A percentile compares a stretch with the other conserved stretches of the same genome.
Evolutionary conservation across 2,888 invertebrate species (phyloP).

Genomic region (Drosophila pegasa): DNA sequence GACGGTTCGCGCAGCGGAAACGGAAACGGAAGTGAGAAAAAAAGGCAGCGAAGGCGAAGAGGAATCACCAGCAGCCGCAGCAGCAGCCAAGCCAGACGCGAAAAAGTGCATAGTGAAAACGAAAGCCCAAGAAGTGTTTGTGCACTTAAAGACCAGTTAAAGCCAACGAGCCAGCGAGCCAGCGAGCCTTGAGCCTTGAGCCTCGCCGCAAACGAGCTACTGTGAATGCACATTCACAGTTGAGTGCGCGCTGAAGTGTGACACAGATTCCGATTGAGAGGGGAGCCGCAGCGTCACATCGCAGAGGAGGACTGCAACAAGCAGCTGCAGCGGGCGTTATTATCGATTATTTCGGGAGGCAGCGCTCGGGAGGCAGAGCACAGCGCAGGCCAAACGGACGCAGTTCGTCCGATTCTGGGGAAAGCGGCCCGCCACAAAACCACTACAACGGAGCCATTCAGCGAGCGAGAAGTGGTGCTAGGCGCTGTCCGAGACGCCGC

Average conservation of each 20-base stretch:
- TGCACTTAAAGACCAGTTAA: conserved; percentile 19
- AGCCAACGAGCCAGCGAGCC: background rate
- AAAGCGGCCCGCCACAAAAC: conserved; percentile 75
- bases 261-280: conserved; percentile 35
- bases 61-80: background rate
- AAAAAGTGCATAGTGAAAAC: conserved; percentile 69
- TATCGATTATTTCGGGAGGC: conserved; percentile 31
- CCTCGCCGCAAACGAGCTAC: background rate
- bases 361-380: background rate
- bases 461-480: conserved; percentile 74
- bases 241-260: conserved; percentile 17
- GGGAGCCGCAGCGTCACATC: conserved; percentile 14
- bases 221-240: conserved; percentile 2
- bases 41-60: conserved; percentile 1
- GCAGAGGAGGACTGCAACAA: conserved; percentile 1
- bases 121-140: conserved; percentile 37
- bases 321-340: conserved; percentile 13
- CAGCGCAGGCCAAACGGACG: conserved; percentile 20
- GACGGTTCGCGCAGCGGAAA: conserved; percentile 43
- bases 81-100: conserved; percentile 4
- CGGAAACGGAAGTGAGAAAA: conserved; percentile 25
- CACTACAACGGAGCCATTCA: conserved; percentile 85
- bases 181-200: background rate
- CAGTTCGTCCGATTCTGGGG: conserved; percentile 46
- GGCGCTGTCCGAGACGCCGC: conserved; percentile 82